Conservation (phyloP, 1,140 invertebrate species). For the Xylocopa sonorina region DNA sequence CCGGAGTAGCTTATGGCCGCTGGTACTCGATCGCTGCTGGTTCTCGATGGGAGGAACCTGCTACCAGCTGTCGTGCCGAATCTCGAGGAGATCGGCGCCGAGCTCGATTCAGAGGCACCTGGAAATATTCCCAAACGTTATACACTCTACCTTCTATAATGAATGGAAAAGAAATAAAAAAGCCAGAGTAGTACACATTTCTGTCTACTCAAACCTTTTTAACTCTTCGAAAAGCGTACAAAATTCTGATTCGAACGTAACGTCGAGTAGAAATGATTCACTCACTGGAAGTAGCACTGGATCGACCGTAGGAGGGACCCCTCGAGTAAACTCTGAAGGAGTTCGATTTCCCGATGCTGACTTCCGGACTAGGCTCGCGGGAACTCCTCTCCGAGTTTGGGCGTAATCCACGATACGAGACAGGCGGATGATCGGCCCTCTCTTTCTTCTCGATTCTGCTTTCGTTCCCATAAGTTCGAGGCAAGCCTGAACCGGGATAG, state of each 20-base stretch:
- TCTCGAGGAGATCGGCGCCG: slow-evolving; percentile 60
- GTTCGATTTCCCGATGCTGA: slow-evolving; percentile 67
- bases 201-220: too few relatives aligned
- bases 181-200: too few relatives aligned
- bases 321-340: slow-evolving; percentile 72
- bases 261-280: slow-evolving; percentile 15
- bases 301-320: slow-evolving; percentile 70
- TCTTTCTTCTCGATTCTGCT: slow-evolving; percentile 73
- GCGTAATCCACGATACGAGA: slow-evolving; percentile 69
- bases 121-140: background rate
- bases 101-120: slow-evolving; percentile 67
- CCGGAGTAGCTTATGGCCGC: slow-evolving; percentile 54
- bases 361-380: slow-evolving; percentile 77
- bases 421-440: slow-evolving; percentile 65
- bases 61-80: slow-evolving; percentile 52
- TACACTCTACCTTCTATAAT: too few relatives aligned
- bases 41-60: slow-evolving; percentile 57
- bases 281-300: slow-evolving; percentile 67
- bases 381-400: slow-evolving; percentile 69
- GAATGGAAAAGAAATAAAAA: too few relatives aligned
- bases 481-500: slow-evolving; percentile 70
- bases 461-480: slow-evolving; percentile 70
- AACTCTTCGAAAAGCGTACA: background rate
- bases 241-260: background rate
- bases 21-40: slow-evolving; percentile 57